A percentile compares a stretch with the other conserved stretches of the same genome.
These are phyloP conservation scores for Troglohyphantes excavatus DNA, from an alignment of 2,888 invertebrate genomes.

Conservation along the genomic window DNA sequence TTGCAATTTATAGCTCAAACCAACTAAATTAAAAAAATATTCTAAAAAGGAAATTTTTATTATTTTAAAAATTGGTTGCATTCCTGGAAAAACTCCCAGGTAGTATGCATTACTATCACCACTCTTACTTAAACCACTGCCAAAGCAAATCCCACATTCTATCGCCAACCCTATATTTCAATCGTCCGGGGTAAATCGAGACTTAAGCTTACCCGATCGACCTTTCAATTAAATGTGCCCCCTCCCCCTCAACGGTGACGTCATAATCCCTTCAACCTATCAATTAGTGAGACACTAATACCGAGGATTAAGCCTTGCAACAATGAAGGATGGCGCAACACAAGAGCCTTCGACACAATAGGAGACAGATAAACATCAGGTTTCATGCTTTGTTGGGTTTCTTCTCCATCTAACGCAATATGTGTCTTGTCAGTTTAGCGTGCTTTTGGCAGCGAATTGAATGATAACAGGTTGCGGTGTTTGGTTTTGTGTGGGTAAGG, in stretches of 20 bases:
- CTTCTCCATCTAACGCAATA: neutral
- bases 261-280: constrained; percentile 76
- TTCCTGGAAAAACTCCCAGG: too few relatives aligned
- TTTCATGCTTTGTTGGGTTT: constrained; percentile 68
- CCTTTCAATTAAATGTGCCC: constrained; percentile 59
- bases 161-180: constrained; percentile 55
- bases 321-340: constrained; percentile 56
- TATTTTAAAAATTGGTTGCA: too few relatives aligned
- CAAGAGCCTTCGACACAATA: constrained; percentile 28
- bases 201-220: constrained; percentile 38
- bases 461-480: neutral
- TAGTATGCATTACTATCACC: neutral
- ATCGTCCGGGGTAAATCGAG: constrained; percentile 35
- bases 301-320: constrained; percentile 51
- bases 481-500: neutral
- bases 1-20: too few relatives aligned
- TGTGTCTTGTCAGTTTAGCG: neutral
- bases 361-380: constrained; percentile 62
- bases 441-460: neutral
- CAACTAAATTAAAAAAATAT: too few relatives aligned
- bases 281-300: constrained; percentile 74
- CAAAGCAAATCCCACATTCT: constrained; percentile 25
- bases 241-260: constrained; percentile 50
- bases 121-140: constrained; percentile 5
- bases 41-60: too few relatives aligned